These are phyloP conservation scores for Lytechinus pictus DNA, from an alignment of 35 echinoderm and acorn worm species.

Conservation along the genomic window DNA sequence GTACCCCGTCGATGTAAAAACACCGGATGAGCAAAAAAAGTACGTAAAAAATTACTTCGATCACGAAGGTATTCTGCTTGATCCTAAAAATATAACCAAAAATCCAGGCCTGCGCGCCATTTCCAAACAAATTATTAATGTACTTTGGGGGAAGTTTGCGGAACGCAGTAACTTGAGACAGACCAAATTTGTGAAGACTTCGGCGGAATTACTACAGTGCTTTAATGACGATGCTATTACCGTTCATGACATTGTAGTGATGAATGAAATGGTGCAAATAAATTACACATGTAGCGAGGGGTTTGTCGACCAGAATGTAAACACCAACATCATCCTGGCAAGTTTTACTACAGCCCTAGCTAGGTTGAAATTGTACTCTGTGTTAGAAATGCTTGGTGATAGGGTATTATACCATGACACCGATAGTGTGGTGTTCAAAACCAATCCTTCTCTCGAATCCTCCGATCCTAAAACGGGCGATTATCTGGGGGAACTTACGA, in stretches of 20 bases:
- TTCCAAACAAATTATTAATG: not conserved
- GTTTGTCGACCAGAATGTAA: not conserved
- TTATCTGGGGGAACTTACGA: too few relatives aligned
- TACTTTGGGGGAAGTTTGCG: not conserved
- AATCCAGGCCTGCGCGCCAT: too few relatives aligned
- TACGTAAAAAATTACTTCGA: not conserved
- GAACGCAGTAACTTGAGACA: not conserved
- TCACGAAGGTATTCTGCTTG: not conserved
- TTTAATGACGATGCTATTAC: not conserved
- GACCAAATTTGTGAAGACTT: not conserved
- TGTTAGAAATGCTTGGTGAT: slow-evolving; percentile 58
- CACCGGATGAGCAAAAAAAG: not conserved
- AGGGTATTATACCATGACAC: slow-evolving; percentile 75
- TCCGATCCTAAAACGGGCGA: not conserved
- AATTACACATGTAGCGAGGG: not conserved
- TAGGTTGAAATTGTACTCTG: slow-evolving; percentile 68
- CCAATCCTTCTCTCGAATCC: not conserved
- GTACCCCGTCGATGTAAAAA: not conserved
- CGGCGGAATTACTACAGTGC: not conserved
- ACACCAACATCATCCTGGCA: not conserved
- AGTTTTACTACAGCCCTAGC: not conserved
- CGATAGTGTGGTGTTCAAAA: slow-evolving; percentile 64
- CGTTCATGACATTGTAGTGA: not conserved
- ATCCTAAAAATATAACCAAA: too few relatives aligned
- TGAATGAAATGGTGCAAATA: not conserved